Percentiles rank a stretch among this genome's conserved stretches.
Evolutionary conservation across 1,140 invertebrate species (phyloP).

Genomic region (Brachionus koreanus): DNA sequence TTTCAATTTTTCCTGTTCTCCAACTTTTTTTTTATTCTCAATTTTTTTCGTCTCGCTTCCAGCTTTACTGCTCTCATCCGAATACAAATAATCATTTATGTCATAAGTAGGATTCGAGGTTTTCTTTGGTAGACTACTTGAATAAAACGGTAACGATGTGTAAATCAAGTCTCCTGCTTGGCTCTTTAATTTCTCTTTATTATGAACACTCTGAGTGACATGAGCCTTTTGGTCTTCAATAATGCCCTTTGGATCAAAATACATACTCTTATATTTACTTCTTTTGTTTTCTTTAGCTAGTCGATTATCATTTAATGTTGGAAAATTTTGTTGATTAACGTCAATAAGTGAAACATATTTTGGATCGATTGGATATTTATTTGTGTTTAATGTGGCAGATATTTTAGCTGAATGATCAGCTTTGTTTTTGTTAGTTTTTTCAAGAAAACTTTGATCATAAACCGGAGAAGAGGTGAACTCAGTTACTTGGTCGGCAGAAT

Average conservation of each 20-base stretch:
- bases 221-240: neutral
- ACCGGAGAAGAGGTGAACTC: neutral
- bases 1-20: neutral
- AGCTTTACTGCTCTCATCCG: neutral
- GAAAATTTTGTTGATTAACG: neutral
- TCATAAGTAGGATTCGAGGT: neutral
- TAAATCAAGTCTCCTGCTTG: constrained; percentile 11
- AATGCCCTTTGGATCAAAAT: neutral
- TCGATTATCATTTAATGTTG: neutral
- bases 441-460: neutral
- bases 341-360: neutral
- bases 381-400: neutral
- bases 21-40: neutral
- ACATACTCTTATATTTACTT: constrained; percentile 23
- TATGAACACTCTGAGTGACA: too few species aligned
- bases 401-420: neutral
- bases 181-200: neutral
- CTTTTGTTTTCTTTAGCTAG: neutral
- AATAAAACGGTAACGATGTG: neutral
- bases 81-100: constrained; percentile 12
- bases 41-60: neutral
- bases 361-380: neutral
- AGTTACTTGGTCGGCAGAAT: neutral
- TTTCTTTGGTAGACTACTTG: neutral
- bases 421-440: neutral